Evolutionary conservation across 2,888 invertebrate genomes (phyloP).

Genomic region (Drosophila testacea): DNA sequence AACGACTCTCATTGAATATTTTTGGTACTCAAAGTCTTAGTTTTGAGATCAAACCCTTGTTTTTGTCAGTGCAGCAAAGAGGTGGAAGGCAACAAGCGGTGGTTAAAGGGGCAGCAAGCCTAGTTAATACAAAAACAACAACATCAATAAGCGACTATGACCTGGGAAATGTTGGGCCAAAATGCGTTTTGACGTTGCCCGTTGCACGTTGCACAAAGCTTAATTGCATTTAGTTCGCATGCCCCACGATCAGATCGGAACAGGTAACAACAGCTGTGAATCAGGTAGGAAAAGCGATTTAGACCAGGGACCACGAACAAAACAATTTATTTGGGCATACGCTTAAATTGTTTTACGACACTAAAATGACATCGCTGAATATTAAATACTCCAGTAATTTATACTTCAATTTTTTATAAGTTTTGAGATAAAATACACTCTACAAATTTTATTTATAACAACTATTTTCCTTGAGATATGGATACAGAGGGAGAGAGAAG

Average conservation of each 20-base stretch:
- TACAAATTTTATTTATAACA: too few species aligned
- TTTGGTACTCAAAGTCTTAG: too few species aligned
- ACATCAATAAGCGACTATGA: constrained; percentile 64
- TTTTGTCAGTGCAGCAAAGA: too few species aligned
- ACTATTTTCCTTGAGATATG: too few species aligned
- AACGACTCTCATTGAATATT: too few species aligned
- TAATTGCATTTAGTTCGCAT: constrained; percentile 69
- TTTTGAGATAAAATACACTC: too few species aligned
- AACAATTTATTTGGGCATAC: constrained; percentile 53
- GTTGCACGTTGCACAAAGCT: constrained; percentile 58
- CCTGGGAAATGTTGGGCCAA: constrained; percentile 45
- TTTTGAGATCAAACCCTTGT: too few species aligned
- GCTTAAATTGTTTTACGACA: constrained; percentile 49
- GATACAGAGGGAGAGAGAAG: too few species aligned
- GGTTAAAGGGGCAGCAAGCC: constrained; percentile 21
- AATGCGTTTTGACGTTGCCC: constrained; percentile 64
- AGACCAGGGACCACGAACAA: constrained; percentile 35
- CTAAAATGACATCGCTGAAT: constrained; percentile 11
- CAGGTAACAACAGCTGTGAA: constrained; percentile 32
- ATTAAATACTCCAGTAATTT: neutral
- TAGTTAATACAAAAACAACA: constrained; percentile 72
- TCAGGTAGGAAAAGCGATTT: constrained; percentile 47
- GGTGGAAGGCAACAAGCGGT: neutral
- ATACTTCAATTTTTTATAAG: too few species aligned
- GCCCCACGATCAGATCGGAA: constrained; percentile 35